These are phyloP conservation scores for Heterochromis multidens DNA, from an alignment of 2,113 vertebrate genomes.

Conservation along the genomic window DNA sequence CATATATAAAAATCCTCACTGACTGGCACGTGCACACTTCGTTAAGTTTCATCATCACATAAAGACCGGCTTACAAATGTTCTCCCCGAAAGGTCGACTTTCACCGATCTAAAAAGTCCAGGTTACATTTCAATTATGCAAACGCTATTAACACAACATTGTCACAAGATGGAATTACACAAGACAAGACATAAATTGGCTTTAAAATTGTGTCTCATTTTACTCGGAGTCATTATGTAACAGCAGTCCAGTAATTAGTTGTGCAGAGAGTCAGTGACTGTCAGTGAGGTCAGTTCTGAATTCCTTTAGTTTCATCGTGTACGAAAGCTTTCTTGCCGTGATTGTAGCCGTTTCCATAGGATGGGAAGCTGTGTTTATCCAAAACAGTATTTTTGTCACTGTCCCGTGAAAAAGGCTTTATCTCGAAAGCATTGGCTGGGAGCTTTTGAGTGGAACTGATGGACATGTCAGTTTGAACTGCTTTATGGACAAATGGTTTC, in stretches of 20 bases:
- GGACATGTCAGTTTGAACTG: conserved; percentile 77
- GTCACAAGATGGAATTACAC: not conserved
- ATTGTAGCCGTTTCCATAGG: conserved; percentile 54
- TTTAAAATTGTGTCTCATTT: not conserved
- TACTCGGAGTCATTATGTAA: not conserved
- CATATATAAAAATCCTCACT: not conserved
- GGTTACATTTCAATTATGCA: not conserved
- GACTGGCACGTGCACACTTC: not conserved
- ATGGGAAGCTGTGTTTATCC: conserved; percentile 62
- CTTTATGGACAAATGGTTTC: conserved; percentile 58
- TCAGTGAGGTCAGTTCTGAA: conserved; percentile 36
- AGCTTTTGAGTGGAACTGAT: conserved; percentile 69
- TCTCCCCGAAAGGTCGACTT: not conserved
- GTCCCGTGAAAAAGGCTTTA: conserved; percentile 47
- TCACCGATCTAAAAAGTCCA: not conserved
- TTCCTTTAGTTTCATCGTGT: conserved; percentile 54
- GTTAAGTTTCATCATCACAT: not conserved
- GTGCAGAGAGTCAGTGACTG: not conserved
- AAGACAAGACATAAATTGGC: not conserved
- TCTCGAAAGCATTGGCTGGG: conserved; percentile 67
- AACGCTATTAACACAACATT: conserved; percentile 1
- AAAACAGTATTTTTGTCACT: conserved; percentile 51
- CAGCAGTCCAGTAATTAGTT: not conserved
- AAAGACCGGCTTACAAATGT: not conserved
- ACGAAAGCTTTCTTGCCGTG: conserved; percentile 60